Percentiles rank a stretch among this genome's conserved stretches.
Evolutionary conservation across 2,888 invertebrate species (phyloP).

Genomic region (Perizoma affinitatum): DNA sequence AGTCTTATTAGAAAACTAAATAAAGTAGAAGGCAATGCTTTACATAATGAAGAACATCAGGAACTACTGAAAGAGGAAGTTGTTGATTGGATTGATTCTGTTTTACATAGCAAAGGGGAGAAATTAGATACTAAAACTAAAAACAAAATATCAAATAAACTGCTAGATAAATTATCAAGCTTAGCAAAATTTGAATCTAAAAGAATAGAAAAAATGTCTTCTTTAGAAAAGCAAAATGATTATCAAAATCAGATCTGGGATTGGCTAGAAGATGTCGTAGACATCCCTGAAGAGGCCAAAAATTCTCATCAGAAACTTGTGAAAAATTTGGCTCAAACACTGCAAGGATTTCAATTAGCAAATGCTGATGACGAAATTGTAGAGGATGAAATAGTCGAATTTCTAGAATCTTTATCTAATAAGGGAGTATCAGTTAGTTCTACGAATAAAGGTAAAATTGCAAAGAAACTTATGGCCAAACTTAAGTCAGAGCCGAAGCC

Average conservation of each 20-base stretch:
- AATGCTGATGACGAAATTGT: conserved; percentile 11
- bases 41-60: conserved; percentile 26
- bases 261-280: conserved; percentile 16
- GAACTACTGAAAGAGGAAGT: conserved; percentile 38
- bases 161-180: background rate
- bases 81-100: conserved; percentile 40
- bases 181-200: conserved; percentile 3
- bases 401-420: conserved; percentile 14
- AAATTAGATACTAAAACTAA: conserved; percentile 28
- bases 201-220: background rate
- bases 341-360: conserved; percentile 10
- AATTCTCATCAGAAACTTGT: conserved; percentile 2
- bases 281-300: conserved; percentile 12
- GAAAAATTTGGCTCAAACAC: conserved; percentile 9
- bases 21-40: conserved; percentile 30
- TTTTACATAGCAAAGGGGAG: conserved; percentile 18
- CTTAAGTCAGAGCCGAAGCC: conserved; percentile 21
- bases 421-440: conserved; percentile 10
- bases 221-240: conserved; percentile 4
- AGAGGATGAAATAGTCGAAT: conserved; percentile 10
- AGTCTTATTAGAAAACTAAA: conserved; percentile 40
- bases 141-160: conserved; percentile 23
- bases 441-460: conserved; percentile 13
- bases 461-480: conserved; percentile 10
- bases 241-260: conserved; percentile 11